These are phyloP conservation scores for Geotrypetes seraphini DNA, from an alignment of 2,797 vertebrate genomes.

Conservation along the genomic window DNA sequence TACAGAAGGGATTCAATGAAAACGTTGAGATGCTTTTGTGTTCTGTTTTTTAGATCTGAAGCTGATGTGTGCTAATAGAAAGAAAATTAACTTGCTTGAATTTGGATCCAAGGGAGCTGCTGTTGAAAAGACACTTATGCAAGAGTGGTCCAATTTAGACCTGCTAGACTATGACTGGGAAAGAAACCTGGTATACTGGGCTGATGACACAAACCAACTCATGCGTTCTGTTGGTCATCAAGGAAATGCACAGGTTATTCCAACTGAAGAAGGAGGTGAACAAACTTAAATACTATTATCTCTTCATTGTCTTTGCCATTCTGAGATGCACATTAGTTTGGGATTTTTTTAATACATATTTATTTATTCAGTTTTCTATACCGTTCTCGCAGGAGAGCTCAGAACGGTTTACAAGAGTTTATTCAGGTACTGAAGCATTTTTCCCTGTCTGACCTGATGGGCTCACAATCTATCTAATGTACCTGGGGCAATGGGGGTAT, in stretches of 20 bases:
- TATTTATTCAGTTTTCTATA: too few species aligned
- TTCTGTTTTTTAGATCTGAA: constrained; percentile 45
- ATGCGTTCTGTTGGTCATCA: constrained; percentile 41
- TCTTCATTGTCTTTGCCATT: neutral
- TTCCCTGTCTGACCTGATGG: too few species aligned
- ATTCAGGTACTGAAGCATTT: too few species aligned
- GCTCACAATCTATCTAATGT: too few species aligned
- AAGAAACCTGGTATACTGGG: constrained; percentile 66
- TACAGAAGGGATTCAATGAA: too few species aligned
- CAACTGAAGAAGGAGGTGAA: constrained; percentile 59
- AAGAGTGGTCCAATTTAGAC: constrained; percentile 44
- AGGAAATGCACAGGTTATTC: constrained; percentile 45
- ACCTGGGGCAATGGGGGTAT: too few species aligned
- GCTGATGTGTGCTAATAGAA: constrained; percentile 49
- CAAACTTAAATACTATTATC: neutral
- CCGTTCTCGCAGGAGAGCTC: too few species aligned
- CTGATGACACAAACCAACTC: constrained; percentile 57
- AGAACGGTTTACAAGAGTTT: too few species aligned
- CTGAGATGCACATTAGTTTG: too few species aligned
- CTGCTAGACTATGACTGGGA: constrained; percentile 78
- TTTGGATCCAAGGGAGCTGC: constrained; percentile 35
- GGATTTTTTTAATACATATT: too few species aligned
- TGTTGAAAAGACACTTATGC: constrained; percentile 37
- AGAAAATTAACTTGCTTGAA: constrained; percentile 51
- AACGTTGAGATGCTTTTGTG: neutral